Base-by-base conservation (phyloP, 2,888 invertebrate genomes). In the Diaprepes abbreviatus region DNA sequence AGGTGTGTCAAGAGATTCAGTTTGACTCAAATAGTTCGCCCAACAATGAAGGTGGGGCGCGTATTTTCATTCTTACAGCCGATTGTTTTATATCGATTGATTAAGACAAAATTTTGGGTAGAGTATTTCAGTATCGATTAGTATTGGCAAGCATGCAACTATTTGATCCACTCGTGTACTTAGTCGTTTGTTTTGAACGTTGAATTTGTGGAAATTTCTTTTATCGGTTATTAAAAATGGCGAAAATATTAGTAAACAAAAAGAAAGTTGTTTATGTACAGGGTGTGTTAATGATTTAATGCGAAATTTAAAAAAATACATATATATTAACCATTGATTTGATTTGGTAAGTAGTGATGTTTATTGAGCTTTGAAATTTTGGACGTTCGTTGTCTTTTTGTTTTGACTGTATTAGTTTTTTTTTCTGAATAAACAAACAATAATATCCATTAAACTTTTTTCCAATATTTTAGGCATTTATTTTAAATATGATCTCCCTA, bases 1-100 rank as follows among this genome's bases (percentile, higher is more conserved):
- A 83, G 80, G 83, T 82, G 74, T 82, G 78, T 72, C 83, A 83
- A 73, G 82, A 84, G 74, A 83, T 84, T 73, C 78, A 79, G 73
- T 76, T 83, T 65, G 76, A 79, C 71, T 75, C 79, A 67, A 70
- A 72, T 64, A 68, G 71, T 66, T 72, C 76, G 59, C 74, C 73
- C 36, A 74, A 76, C 65, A 68, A 73, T 59, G 76, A 78, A 79
- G 79, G 79, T 80, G 75, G 73, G 72, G 65, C 43, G 66, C 40
- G 36, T 28, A 55, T 70, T 50, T 63, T 55, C 36, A 62, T 50
- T 54, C 55, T 57, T 62, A 35, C 43, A 36, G 45, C 40, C 57
- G 43, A 65, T 57, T 54, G 31, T 55, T 66, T 31, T 33, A 28
- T 67, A 59, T 50, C 48, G 48, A 50, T 50, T 50, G 28, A 50